Base-by-base conservation (phyloP, 2,888 invertebrate genomes). In the Clivina fossor region DNA sequence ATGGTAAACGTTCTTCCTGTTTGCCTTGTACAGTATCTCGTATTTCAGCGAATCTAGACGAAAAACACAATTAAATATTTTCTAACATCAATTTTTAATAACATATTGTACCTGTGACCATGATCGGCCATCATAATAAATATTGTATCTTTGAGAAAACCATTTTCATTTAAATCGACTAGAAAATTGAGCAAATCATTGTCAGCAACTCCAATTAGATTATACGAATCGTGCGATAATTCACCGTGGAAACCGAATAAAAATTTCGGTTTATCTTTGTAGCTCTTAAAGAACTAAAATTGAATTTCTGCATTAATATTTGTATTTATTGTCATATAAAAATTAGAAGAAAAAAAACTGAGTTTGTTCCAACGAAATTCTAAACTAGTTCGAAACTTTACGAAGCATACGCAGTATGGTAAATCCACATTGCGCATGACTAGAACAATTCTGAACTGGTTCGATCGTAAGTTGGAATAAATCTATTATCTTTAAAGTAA, bases 111-210 rank as follows among this genome's bases (percentile, higher is more conserved):
- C 85, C 90, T 85, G 60, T 88, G 86, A 0, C 96, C 96, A 71
- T 97, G 96, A 74, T 97, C 96, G 3, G 93, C 88, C 92, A 96
- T 93, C 2, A 96, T 69, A 50, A 96, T 83, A 0, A 97, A 73
- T 60, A 96, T 68, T 0, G 95, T 91, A 63, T 91, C 83, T 59
- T 93, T 84, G 13, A 93, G 74, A 30, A 82, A 73, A 0, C 85
- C 84, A 1, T 76, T 76, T 3, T 76, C 68, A 35, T 82, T 74
- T 13, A 93, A 73, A 26, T 77, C 73, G 38, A 75, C 74, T n/a
- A 95, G 68, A 76, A 88, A 87, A 0, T 78, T 66, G 3, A 78
- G 71, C 0, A 90, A 70, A 68, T 90, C 90, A 0, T 84, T 78
- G 68, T 95, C 95, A 0, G 86, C 87, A 0, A 82, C 81, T 1